phyloP scores from a whole-genome alignment of 2,113 vertebrate genomes.

The Cairina moschata region DNA sequence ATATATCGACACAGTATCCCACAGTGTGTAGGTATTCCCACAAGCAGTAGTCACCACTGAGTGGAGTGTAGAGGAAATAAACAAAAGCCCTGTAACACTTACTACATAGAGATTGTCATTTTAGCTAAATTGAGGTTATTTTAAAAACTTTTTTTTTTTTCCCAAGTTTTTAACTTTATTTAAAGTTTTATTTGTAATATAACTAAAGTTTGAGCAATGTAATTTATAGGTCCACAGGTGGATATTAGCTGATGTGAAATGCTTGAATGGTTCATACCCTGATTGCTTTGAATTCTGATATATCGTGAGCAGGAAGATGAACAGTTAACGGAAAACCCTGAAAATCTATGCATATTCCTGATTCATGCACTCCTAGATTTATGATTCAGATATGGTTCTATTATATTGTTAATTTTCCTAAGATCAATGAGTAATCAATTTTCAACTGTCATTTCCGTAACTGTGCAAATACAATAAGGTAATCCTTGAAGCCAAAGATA shows the following conservation, averaged over 20 bases:
- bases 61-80: fast-evolving
- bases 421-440: not conserved
- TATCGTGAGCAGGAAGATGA: not conserved
- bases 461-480: constrained; percentile 10
- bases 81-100: not conserved
- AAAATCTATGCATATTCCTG: not conserved
- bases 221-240: not conserved
- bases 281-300: not conserved
- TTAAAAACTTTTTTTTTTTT: not conserved
- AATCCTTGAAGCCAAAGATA: not conserved
- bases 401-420: not conserved
- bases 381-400: not conserved
- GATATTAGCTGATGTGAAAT: not conserved
- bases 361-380: not conserved
- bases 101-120: not conserved
- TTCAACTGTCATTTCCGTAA: not conserved
- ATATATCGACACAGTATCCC: not conserved
- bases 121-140: not conserved
- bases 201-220: not conserved
- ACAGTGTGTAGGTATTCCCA: not conserved
- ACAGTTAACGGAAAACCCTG: not conserved
- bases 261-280: not conserved
- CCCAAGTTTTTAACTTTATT: not conserved
- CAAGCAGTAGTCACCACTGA: not conserved
- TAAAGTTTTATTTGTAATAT: not conserved